Evolutionary conservation across 2,113 vertebrate genomes (phyloP), one percentile per base, ranked within the genome.

Genomic region (Elgaria multicarinata): DNA sequence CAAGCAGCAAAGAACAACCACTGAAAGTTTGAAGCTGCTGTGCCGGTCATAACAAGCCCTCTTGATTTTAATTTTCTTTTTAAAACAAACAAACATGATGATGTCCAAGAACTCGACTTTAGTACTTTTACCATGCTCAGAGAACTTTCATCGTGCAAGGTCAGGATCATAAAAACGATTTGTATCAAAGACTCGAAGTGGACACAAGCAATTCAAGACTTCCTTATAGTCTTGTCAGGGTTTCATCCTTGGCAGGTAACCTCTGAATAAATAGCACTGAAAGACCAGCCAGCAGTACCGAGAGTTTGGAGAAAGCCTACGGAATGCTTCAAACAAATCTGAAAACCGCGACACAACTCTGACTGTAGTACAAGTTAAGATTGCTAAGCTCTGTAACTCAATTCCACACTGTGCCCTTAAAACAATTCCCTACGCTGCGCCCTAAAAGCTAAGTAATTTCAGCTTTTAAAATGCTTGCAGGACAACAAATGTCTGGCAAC

Each of bases 1-100:
- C 98, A 99, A 89, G 98, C 98, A 0, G 97, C 98, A 50, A 99
- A 99, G 96, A 99, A 98, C 97, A 99, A 98, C 97, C 98, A 98
- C 92, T 99, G 96, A 96, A 83, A 84, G 3, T 31, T 55, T 2
- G 5, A 50, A 64, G 79, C 64, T 44, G 67, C 87, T 71, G n/a
- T 62, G 64, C 84, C 85, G 77, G 0, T 91, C 50, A 1, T 92
- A 91, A 93, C 94, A 95, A 95, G 93, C 86, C 90, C 86, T 50
- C 20, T 89, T 84, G 78, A 84, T 67, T 88, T 87, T 66, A 92
- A 64, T 22, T 87, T 88, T 82, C 1, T 10, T 42, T 33, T 22
- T 53, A 20, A 28, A 78, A 58, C 50, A 53, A 53, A 83, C 64
- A n/a, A 87, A 86, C 79, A n/a, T 42, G 91, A 58, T 78, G 76